phyloP scores from a whole-genome alignment of 2,113 vertebrate species.

The Eulemur macaco region DNA sequence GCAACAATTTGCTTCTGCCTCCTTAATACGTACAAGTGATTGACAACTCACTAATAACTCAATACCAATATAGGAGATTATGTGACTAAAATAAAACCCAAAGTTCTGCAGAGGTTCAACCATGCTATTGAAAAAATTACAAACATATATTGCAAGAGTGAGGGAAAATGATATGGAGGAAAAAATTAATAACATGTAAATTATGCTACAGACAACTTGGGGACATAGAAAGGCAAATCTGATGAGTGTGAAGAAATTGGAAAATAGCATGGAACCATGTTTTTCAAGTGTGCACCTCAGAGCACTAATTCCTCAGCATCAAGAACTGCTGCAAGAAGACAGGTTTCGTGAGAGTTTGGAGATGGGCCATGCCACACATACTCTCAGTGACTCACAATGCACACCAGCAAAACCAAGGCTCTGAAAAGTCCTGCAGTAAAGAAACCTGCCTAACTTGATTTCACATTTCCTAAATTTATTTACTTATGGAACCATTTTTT shows the following conservation, averaged over 20 bases:
- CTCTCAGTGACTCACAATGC: not conserved
- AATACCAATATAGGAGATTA: not conserved
- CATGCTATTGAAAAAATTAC: not conserved
- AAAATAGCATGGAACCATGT: not conserved
- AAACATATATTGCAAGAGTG: not conserved
- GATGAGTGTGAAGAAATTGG: not conserved
- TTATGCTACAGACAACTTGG: not conserved
- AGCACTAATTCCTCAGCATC: not conserved
- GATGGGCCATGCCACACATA: not conserved
- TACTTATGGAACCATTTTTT: not conserved
- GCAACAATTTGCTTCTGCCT: conserved; percentile 53
- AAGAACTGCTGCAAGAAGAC: not conserved
- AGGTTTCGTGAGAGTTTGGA: not conserved
- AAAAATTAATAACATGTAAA: conserved; percentile 7
- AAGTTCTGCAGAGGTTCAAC: not conserved
- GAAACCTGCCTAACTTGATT: not conserved
- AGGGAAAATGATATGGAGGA: not conserved
- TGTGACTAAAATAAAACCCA: conserved; percentile 47
- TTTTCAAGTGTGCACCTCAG: not conserved
- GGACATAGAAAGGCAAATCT: not conserved
- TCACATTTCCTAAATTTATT: not conserved
- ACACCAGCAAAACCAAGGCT: not conserved
- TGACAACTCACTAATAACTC: conserved; percentile 52
- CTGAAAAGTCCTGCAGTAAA: not conserved
- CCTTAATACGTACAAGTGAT: conserved; percentile 49